Evolutionary conservation across 2,888 invertebrate species (phyloP).

Genomic region (Corythucha ciliata): DNA sequence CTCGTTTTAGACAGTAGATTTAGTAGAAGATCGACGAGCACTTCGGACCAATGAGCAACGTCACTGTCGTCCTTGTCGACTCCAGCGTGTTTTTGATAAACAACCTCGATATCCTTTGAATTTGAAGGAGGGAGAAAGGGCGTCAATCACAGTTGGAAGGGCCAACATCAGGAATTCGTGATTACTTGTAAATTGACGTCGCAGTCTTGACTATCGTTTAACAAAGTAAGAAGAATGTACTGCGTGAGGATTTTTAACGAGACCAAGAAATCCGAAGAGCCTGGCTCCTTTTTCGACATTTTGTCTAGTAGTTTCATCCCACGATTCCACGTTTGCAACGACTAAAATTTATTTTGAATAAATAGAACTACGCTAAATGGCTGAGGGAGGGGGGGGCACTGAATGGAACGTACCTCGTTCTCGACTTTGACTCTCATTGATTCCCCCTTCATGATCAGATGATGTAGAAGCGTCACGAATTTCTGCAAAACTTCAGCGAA

Average conservation of each 20-base stretch:
- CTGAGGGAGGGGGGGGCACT: no score
- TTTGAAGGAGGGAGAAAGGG: neutral
- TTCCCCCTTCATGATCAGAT: neutral
- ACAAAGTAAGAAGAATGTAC: constrained; percentile 13
- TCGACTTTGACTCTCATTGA: constrained; percentile 10
- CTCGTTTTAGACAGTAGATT: constrained; percentile 20
- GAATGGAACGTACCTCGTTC: no score
- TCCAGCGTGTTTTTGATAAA: constrained; percentile 9
- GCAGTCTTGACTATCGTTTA: constrained; percentile 15
- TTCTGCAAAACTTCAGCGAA: constrained; percentile 12
- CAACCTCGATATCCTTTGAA: constrained; percentile 11
- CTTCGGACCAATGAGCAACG: constrained; percentile 20
- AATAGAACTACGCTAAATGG: no score
- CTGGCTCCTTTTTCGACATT: neutral
- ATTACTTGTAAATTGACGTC: constrained; percentile 9
- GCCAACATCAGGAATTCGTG: neutral
- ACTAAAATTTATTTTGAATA: no score
- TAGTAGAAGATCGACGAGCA: constrained; percentile 21
- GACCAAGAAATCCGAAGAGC: no score
- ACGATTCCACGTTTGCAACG: neutral
- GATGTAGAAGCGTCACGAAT: constrained; percentile 7
- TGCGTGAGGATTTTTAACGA: constrained; percentile 11
- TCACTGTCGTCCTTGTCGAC: neutral
- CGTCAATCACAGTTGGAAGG: neutral
- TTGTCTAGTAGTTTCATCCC: constrained; percentile 4